Percentiles rank a stretch among this genome's conserved stretches.
Evolutionary conservation across 2,888 invertebrate genomes (phyloP).

Genomic region (Lampropteryx suffumata): DNA sequence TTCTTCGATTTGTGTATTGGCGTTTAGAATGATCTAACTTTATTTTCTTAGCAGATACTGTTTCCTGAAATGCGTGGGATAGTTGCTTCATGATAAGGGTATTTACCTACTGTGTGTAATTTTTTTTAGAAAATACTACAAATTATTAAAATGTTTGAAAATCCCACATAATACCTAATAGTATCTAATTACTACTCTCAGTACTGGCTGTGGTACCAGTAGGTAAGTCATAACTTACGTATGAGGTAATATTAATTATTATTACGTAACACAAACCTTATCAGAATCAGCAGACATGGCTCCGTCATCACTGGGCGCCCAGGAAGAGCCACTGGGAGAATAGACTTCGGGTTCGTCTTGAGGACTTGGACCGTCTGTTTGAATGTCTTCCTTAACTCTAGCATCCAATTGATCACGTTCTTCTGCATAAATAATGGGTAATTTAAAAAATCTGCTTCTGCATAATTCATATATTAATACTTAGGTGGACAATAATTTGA

Average conservation of each 20-base stretch:
- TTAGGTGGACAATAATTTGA: no score
- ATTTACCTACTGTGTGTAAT: no score
- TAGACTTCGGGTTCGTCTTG: slow-evolving; percentile 53
- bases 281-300: slow-evolving; percentile 49
- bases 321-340: slow-evolving; percentile 62
- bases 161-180: no score
- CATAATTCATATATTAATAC: no score
- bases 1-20: slow-evolving; percentile 49
- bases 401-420: slow-evolving; percentile 41
- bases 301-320: slow-evolving; percentile 62
- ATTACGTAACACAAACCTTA: slow-evolving; percentile 38
- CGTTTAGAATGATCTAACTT: slow-evolving; percentile 46
- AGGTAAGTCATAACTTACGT: no score
- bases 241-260: no score
- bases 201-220: no score
- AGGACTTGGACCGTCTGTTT: slow-evolving; percentile 41
- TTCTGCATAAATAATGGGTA: slow-evolving; percentile 25
- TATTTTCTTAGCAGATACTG: slow-evolving; percentile 37
- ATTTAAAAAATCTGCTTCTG: background rate
- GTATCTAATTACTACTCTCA: no score
- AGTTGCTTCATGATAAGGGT: background rate
- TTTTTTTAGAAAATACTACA: no score
- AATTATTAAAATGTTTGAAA: no score
- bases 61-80: slow-evolving; percentile 38
- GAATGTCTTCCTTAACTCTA: slow-evolving; percentile 30